A percentile compares a stretch with the other conserved stretches of the same genome.
Conservation (phyloP, 2,113 vertebrate genomes). For the Pygoscelis antarcticus region DNA sequence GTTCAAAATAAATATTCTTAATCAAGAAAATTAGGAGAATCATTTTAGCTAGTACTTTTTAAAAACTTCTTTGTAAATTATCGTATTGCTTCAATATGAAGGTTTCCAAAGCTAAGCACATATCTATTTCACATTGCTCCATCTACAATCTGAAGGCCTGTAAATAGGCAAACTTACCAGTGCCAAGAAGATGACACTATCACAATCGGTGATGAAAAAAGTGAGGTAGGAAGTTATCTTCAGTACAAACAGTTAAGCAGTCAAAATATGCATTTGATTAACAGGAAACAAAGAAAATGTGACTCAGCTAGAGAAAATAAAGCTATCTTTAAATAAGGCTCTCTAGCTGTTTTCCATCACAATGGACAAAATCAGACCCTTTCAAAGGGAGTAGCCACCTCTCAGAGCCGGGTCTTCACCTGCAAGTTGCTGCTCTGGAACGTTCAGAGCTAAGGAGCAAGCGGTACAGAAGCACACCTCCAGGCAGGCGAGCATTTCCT, state of each 20-base stretch:
- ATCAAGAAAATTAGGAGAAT: background rate
- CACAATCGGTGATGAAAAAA: background rate
- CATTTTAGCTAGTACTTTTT: background rate
- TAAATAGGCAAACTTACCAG: background rate
- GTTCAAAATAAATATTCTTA: background rate
- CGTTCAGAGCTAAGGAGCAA: background rate
- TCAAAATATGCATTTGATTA: constrained; percentile 20
- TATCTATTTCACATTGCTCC: background rate
- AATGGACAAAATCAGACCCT: background rate
- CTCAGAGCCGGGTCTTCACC: background rate
- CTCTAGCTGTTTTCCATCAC: background rate
- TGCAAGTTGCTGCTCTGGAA: background rate
- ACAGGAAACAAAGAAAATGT: constrained; percentile 51
- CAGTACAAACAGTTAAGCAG: background rate
- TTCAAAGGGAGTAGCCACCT: background rate
- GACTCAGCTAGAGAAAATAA: background rate
- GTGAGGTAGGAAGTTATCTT: background rate
- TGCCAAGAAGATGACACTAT: background rate
- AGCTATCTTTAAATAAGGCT: background rate
- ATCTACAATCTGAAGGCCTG: background rate
- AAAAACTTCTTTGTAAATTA: background rate
- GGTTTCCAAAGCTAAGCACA: background rate
- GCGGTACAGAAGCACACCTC: background rate
- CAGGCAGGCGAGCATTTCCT: background rate
- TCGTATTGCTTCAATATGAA: background rate